Evolutionary conservation across 1,140 invertebrate species (phyloP).

Genomic region (Portunus trituberculatus): DNA sequence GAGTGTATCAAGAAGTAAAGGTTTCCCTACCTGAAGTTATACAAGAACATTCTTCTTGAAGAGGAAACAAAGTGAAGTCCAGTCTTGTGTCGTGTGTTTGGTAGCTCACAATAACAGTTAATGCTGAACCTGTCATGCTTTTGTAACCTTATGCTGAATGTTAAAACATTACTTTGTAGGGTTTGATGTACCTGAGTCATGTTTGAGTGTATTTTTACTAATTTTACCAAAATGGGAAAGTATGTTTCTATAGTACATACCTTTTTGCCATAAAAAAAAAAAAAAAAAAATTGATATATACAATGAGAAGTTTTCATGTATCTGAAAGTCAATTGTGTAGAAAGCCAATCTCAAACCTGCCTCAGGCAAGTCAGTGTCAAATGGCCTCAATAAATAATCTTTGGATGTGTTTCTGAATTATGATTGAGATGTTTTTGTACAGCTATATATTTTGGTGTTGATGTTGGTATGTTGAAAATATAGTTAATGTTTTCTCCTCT

Average conservation of each 20-base stretch:
- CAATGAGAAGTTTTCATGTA: slow-evolving; percentile 33
- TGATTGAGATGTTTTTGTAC: slow-evolving; percentile 25
- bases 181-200: slow-evolving; percentile 69
- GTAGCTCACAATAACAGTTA: slow-evolving; percentile 46
- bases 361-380: slow-evolving; percentile 61
- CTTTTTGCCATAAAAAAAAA: slow-evolving; percentile 37
- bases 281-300: neutral
- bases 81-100: slow-evolving; percentile 14
- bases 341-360: slow-evolving; percentile 71
- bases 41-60: neutral
- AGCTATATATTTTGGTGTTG: slow-evolving; percentile 47
- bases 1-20: neutral
- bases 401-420: slow-evolving; percentile 51
- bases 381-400: slow-evolving; percentile 24
- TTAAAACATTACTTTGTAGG: slow-evolving; percentile 54
- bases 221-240: slow-evolving; percentile 38
- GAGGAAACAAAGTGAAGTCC: neutral
- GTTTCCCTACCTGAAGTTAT: neutral
- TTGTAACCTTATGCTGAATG: slow-evolving; percentile 67
- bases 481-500: slow-evolving; percentile 28
- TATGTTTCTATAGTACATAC: slow-evolving; percentile 3
- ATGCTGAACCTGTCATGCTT: slow-evolving; percentile 71
- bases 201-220: slow-evolving; percentile 65
- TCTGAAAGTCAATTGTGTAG: slow-evolving; percentile 33
- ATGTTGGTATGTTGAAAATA: neutral